A percentile compares a stretch with the other conserved stretches of the same genome.
Conservation (phyloP, 2,888 invertebrate genomes). For the Agrotis ipsilon region DNA sequence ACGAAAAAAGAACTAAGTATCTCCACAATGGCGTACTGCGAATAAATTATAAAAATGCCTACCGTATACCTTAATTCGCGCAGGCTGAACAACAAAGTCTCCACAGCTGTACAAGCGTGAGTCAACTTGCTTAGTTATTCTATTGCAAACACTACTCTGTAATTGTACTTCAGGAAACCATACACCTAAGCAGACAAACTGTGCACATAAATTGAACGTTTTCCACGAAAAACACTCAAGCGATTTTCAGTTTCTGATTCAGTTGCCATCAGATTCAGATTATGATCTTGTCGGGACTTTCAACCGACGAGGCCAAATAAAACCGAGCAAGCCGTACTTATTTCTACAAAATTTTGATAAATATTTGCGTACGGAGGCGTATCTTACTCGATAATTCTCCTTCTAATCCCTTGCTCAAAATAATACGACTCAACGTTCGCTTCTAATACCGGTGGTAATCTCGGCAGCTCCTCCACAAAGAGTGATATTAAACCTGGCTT, state of each 20-base stretch:
- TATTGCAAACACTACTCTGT: slow-evolving; percentile 37
- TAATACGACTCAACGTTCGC: slow-evolving; percentile 10
- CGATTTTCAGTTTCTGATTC: slow-evolving; percentile 4
- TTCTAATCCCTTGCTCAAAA: slow-evolving; percentile 8
- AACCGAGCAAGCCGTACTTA: not conserved
- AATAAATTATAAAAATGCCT: slow-evolving; percentile 59
- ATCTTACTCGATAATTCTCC: not conserved
- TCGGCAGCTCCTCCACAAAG: slow-evolving; percentile 16
- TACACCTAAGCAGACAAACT: slow-evolving; percentile 11
- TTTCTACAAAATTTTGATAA: not conserved
- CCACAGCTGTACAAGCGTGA: slow-evolving; percentile 60
- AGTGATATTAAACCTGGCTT: slow-evolving; percentile 46
- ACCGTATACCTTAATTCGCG: slow-evolving; percentile 47
- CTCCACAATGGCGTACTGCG: slow-evolving; percentile 46
- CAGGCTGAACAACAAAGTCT: slow-evolving; percentile 62
- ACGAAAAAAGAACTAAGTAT: slow-evolving; percentile 47
- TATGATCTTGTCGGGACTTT: slow-evolving; percentile 10
- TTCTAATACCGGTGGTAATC: slow-evolving; percentile 16
- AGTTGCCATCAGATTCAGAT: slow-evolving; percentile 16
- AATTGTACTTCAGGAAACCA: slow-evolving; percentile 46
- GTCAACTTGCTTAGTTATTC: slow-evolving; percentile 44
- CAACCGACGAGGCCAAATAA: not conserved
- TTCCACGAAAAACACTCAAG: slow-evolving; percentile 18
- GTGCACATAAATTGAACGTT: slow-evolving; percentile 14
- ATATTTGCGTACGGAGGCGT: not conserved